phyloP scores from a whole-genome alignment of 1,140 invertebrate genomes.

The Drosophila fuyamai region DNA sequence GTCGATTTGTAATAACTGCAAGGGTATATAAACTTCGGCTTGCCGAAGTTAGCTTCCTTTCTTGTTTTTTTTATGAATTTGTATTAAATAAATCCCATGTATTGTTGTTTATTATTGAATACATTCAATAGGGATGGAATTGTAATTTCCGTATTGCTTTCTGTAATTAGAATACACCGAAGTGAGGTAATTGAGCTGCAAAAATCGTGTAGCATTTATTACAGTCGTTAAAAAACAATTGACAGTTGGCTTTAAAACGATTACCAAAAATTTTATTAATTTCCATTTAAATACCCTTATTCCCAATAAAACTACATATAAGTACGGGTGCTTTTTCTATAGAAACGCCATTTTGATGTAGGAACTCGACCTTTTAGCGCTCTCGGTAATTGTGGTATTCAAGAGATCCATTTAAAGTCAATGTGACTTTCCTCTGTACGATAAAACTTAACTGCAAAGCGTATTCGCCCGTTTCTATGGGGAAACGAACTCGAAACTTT shows the following conservation, averaged over 20 bases:
- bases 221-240: background rate
- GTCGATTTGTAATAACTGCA: too few relatives aligned
- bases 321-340: background rate
- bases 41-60: too few relatives aligned
- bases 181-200: too few relatives aligned
- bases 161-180: too few relatives aligned
- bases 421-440: conserved; percentile 2
- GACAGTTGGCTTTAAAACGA: too few relatives aligned
- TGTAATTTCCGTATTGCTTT: too few relatives aligned
- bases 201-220: background rate
- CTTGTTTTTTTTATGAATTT: too few relatives aligned
- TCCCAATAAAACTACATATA: background rate
- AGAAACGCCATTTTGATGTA: background rate
- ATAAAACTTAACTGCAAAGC: conserved; percentile 21
- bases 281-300: background rate
- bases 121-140: too few relatives aligned
- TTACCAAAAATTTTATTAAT: conserved; percentile 5
- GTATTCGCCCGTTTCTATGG: conserved; percentile 28
- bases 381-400: conserved; percentile 27
- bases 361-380: background rate
- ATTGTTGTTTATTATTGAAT: too few relatives aligned
- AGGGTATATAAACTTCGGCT: too few relatives aligned
- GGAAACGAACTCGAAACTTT: conserved; percentile 22
- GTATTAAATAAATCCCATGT: too few relatives aligned
- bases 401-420: conserved; percentile 20